Percentiles rank a stretch among this genome's conserved stretches.
Evolutionary conservation across 2,888 invertebrate species (phyloP).

Genomic region (Artemia sinica): DNA sequence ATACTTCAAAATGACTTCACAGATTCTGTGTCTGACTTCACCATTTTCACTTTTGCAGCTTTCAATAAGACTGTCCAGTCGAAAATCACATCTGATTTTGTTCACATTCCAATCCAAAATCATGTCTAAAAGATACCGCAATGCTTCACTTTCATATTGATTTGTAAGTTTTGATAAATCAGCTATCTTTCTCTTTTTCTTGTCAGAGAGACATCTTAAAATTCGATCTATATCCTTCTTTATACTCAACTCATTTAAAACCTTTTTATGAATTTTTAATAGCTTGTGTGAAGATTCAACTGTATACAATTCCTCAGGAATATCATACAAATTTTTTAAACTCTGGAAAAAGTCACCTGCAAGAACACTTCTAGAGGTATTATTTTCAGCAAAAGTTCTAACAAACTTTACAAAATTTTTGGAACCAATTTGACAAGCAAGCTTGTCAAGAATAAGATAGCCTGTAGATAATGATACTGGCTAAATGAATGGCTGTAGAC

Average conservation of each 20-base stretch:
- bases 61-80: background rate
- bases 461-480: background rate
- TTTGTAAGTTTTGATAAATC: background rate
- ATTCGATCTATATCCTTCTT: background rate
- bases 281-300: background rate
- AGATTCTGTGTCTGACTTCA: conserved; percentile 33
- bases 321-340: background rate
- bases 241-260: background rate
- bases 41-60: conserved; percentile 26
- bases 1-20: conserved; percentile 32
- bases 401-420: background rate
- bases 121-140: background rate
- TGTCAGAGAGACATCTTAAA: background rate
- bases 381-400: background rate
- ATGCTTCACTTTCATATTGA: background rate
- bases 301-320: background rate
- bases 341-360: background rate
- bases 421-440: background rate
- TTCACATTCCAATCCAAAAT: background rate
- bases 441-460: background rate
- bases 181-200: background rate
- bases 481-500: background rate
- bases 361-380: background rate
- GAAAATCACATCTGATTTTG: background rate
- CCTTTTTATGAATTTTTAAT: background rate